These are phyloP conservation scores for Parnassius apollo DNA, from an alignment of 2,888 invertebrate genomes.

Conservation along the genomic window DNA sequence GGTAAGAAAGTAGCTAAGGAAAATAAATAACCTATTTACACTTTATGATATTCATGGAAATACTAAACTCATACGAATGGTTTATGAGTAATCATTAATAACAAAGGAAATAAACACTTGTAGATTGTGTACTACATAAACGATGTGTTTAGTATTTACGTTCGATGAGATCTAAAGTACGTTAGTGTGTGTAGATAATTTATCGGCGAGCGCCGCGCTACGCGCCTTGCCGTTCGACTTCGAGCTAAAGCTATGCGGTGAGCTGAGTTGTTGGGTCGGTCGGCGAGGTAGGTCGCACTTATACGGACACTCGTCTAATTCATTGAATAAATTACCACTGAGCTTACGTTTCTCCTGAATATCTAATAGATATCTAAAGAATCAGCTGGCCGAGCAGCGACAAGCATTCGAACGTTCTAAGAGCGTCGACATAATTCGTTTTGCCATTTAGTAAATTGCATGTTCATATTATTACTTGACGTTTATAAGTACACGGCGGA, in stretches of 20 bases:
- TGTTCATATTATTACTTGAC: slow-evolving; percentile 22
- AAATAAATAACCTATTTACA: too few relatives aligned
- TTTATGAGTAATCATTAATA: slow-evolving; percentile 43
- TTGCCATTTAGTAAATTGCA: slow-evolving; percentile 29
- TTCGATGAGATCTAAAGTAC: slow-evolving; percentile 34
- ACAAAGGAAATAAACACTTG: slow-evolving; percentile 53
- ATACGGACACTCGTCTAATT: slow-evolving; percentile 74
- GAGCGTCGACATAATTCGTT: slow-evolving; percentile 30
- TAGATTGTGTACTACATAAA: slow-evolving; percentile 38
- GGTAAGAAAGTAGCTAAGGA: too few relatives aligned
- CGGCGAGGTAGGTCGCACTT: slow-evolving; percentile 63
- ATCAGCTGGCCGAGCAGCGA: slow-evolving; percentile 56
- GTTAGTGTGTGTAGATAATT: slow-evolving; percentile 60
- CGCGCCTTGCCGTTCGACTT: too few relatives aligned
- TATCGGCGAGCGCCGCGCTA: slow-evolving; percentile 51
- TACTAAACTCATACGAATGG: slow-evolving; percentile 18
- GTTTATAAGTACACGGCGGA: slow-evolving; percentile 20
- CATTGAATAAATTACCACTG: slow-evolving; percentile 68
- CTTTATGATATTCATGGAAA: slow-evolving; percentile 18
- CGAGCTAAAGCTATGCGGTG: slow-evolving; percentile 24
- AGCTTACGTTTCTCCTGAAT: slow-evolving; percentile 72
- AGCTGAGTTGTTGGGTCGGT: slow-evolving; percentile 35
- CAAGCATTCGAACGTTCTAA: slow-evolving; percentile 55
- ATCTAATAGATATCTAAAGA: slow-evolving; percentile 66
- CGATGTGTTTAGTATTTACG: slow-evolving; percentile 20